These are phyloP conservation scores for Patagioenas fasciata DNA, from an alignment of 2,113 vertebrate species.

Conservation along the genomic window DNA sequence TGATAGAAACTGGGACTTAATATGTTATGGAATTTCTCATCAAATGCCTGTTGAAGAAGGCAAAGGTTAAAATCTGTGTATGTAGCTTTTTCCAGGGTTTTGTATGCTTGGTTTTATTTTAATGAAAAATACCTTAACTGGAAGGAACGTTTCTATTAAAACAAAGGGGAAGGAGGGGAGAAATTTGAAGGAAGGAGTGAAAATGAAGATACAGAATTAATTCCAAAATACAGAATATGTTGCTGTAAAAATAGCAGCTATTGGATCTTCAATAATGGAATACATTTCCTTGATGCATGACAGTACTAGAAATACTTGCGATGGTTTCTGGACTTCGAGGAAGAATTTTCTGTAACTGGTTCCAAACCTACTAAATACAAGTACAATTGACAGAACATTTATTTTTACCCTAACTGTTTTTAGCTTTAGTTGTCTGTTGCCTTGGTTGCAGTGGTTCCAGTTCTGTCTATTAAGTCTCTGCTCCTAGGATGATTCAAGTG, in stretches of 20 bases:
- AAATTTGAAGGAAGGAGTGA: not conserved
- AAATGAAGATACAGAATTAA: not conserved
- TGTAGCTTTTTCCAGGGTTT: not conserved
- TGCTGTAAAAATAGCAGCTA: not conserved
- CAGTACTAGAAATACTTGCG: not conserved
- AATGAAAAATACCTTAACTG: not conserved
- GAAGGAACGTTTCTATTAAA: not conserved
- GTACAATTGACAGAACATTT: not conserved
- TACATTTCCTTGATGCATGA: not conserved
- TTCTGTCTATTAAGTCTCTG: not conserved
- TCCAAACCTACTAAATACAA: not conserved
- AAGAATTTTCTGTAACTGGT: not conserved
- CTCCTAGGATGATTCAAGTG: not conserved
- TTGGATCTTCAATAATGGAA: not conserved
- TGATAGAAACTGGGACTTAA: not conserved
- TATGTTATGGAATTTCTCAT: not conserved
- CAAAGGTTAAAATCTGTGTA: not conserved
- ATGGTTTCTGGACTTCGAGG: constrained; percentile 2
- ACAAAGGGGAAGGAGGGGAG: not conserved
- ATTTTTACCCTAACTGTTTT: constrained; percentile 52
- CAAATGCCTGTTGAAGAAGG: not conserved
- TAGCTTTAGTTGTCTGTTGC: constrained; percentile 48
- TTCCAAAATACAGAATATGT: not conserved
- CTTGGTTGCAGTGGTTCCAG: constrained; percentile 47
- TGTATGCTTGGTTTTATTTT: not conserved